Percentiles rank a stretch among this genome's conserved stretches.
Conservation (phyloP, 2,888 invertebrate species). For the Antheraea yamamai region DNA sequence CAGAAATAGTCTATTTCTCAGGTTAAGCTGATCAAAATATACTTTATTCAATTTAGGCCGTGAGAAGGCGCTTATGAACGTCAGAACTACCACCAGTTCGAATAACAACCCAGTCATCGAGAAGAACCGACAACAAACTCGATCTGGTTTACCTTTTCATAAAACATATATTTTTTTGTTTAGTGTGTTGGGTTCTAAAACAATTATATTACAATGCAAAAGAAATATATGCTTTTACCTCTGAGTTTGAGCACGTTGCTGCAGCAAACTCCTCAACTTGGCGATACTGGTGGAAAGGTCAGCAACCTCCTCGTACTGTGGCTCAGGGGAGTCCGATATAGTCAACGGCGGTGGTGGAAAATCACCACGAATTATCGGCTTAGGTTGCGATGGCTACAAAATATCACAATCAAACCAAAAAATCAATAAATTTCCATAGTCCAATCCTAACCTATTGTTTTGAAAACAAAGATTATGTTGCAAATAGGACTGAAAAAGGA, state of each 20-base stretch:
- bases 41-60: too few species aligned
- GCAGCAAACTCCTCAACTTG: conserved; percentile 84
- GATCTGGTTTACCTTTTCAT: too few species aligned
- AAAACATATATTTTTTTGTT: too few species aligned
- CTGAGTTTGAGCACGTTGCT: conserved; percentile 69
- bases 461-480: not conserved
- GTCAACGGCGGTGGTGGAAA: conserved; percentile 29
- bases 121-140: too few species aligned
- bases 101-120: too few species aligned
- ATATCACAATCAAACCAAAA: not conserved
- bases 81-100: too few species aligned
- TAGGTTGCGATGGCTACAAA: conserved; percentile 39
- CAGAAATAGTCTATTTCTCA: too few species aligned
- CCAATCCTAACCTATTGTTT: not conserved
- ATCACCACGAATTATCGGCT: conserved; percentile 26
- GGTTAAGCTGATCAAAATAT: too few species aligned
- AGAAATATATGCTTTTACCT: conserved; percentile 21
- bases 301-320: conserved; percentile 88
- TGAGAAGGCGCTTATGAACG: too few species aligned
- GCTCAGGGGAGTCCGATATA: conserved; percentile 83
- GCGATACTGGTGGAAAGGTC: conserved; percentile 88
- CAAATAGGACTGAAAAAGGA: not conserved
- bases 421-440: not conserved
- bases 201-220: too few species aligned
- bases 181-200: too few species aligned